Evolutionary conservation across 2,113 vertebrate species (phyloP), one percentile per base, ranked within the genome.

Genomic region (Centrocercus urophasianus): DNA sequence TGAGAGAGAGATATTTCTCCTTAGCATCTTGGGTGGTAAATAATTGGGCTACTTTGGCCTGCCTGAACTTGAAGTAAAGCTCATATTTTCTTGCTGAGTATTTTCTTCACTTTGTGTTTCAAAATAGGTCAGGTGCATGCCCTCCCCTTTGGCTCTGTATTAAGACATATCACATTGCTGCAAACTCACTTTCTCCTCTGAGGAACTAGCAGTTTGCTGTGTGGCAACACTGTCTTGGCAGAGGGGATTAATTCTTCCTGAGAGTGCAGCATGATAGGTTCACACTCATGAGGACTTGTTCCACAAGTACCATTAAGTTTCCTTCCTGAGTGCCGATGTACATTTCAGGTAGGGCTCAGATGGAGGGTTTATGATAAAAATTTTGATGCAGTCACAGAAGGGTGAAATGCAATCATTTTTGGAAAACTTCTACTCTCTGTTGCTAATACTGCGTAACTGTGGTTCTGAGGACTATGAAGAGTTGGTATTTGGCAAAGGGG

Each of bases 71-170:
- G 65, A 95, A 95, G 61, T 43, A 86, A 73, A 88, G 48, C 40
- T 90, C 47, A 2, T 79, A 63, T 95, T 95, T 95, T 93, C 79
- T 93, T 81, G 27, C 73, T 86, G 76, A 90, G 57, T 42, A 19
- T 84, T 69, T 90, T 86, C 80, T 42, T 94, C 7, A 16, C 70
- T 91, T 90, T 61, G 47, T 73, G 42, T 61, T 94, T 94, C 72
- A 91, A 91, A 96, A 90, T 78, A 95, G 91, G 86, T 94, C 90
- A 93, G 79, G 70, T 73, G 54, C 8, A 3, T 91, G 73, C 66
- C 70, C 25, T 69, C 22, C 65, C 93, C 85, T 95, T 94, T 78
- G 72, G 89, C 80, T 95, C 61, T 88, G 40, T 77, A 61, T 66
- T 74, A 54, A 95, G 82, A 85, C 66, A 50, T 75, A 74, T 42